phyloP scores from a whole-genome alignment of 2,888 invertebrate species.

The Eremobia ochroleuca region DNA sequence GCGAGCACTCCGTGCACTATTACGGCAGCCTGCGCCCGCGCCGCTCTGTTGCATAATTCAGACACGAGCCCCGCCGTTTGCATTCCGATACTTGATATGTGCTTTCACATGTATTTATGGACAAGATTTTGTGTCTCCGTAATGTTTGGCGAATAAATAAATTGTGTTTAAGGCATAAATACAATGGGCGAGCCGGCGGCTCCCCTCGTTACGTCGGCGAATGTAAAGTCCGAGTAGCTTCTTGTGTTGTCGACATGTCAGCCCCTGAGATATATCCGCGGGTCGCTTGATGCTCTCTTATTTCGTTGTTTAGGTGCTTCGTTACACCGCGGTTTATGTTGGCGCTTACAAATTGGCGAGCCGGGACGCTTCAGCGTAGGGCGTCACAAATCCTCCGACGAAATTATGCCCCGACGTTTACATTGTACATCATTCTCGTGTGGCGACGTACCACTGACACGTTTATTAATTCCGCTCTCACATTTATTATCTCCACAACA shows the following conservation, averaged over 20 bases:
- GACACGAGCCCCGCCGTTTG: constrained; percentile 89
- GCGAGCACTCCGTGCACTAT: constrained; percentile 84
- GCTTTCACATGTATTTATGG: constrained; percentile 91
- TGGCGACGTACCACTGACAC: constrained; percentile 76
- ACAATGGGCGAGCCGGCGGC: constrained; percentile 89
- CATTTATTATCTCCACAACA: constrained; percentile 66
- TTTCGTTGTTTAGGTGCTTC: constrained; percentile 89
- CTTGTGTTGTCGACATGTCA: constrained; percentile 88
- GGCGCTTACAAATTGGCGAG: constrained; percentile 88
- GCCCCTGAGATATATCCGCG: constrained; percentile 85
- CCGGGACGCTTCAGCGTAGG: constrained; percentile 78
- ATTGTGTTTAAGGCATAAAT: constrained; percentile 90
- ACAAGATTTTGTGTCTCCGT: constrained; percentile 91
- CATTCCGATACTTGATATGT: constrained; percentile 91
- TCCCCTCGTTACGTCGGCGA: constrained; percentile 90
- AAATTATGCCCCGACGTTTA: constrained; percentile 79
- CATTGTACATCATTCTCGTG: constrained; percentile 80
- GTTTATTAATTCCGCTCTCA: constrained; percentile 71
- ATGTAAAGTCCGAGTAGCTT: constrained; percentile 87
- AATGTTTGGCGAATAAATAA: constrained; percentile 91
- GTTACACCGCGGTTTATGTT: constrained; percentile 88
- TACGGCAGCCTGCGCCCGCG: constrained; percentile 84
- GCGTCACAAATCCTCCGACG: constrained; percentile 77
- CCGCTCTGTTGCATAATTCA: constrained; percentile 90
- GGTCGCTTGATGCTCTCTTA: constrained; percentile 78